phyloP scores from a whole-genome alignment of 2,888 invertebrate genomes.

The Caenorhabditis macrosperma region DNA sequence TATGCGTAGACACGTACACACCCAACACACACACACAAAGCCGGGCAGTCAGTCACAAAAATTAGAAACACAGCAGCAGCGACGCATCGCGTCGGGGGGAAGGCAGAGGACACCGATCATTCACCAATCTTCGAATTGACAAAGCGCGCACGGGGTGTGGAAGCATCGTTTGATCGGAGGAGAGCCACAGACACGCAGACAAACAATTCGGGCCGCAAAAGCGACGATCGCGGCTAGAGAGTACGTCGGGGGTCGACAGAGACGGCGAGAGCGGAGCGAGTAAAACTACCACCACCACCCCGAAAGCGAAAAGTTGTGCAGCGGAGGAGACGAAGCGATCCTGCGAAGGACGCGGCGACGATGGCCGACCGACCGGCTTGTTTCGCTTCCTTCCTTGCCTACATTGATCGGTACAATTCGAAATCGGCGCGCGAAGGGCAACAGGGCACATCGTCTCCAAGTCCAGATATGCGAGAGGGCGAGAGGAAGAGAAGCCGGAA shows the following conservation, averaged over 20 bases:
- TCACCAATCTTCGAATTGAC: conserved; percentile 40
- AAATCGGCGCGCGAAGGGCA: conserved; percentile 21
- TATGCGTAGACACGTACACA: conserved; percentile 13
- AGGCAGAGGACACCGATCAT: conserved; percentile 47
- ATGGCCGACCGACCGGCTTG: background rate
- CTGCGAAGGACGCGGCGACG: conserved; percentile 31
- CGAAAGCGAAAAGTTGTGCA: conserved; percentile 33
- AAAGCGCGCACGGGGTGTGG: conserved; percentile 4
- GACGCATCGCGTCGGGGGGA: conserved; percentile 5
- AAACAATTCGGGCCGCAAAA: conserved; percentile 31
- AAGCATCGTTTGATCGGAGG: conserved; percentile 16
- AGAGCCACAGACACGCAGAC: conserved; percentile 24
- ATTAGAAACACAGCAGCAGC: conserved; percentile 48
- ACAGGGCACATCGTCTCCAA: conserved; percentile 12
- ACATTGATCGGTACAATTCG: conserved; percentile 11
- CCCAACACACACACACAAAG: conserved; percentile 35
- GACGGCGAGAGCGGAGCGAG: conserved; percentile 9
- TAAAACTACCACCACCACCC: conserved; percentile 19
- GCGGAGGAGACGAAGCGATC: conserved; percentile 23
- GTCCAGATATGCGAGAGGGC: background rate
- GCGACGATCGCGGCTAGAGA: conserved; percentile 20
- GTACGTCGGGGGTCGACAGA: conserved; percentile 7
- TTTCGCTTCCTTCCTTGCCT: background rate
- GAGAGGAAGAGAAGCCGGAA: conserved; percentile 8
- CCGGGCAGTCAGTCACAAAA: conserved; percentile 46